Base-by-base conservation (phyloP, 2,113 vertebrate species). In the Hucho hucho region DNA sequence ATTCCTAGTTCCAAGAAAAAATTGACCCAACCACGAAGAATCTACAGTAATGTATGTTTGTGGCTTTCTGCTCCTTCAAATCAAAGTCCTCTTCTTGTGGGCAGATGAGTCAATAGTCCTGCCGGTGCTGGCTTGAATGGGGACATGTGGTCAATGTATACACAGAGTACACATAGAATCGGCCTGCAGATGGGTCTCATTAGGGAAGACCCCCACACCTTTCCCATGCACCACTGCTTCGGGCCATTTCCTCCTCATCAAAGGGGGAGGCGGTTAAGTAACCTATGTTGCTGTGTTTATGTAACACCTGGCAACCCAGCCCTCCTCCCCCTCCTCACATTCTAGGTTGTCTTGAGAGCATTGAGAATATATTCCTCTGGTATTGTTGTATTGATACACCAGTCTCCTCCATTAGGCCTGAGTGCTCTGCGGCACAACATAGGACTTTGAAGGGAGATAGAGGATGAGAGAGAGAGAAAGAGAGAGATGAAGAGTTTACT, bases 231-330 rank as follows among this genome's bases (percentile, higher is more conserved):
- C 25, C 11, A 11, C 25, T 58, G 71, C 67, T 68, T 70, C 49
- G 16, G 16, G 3, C 28, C 12, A 7, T 53, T 71, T 53, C 29
- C 22, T 66, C 58, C 11, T 65, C 56, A 7, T 66, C 25, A 3
- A 32, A 66, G 16, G 25, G 5, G 4, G 13, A 24, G 56, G 28
- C 12, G 64, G 75, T 85, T 79, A 78, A 73, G 69, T 66, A 82
- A 80, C 47, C 1, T 20, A 18, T 14, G 28, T 12, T 18, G 37
- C 9, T 43, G 37, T 43, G 9, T 43, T 83, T 74, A 79, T 61
- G 53, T 28, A 78, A 84, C 78, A 74, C 46, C 74, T 74, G 65
- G 76, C 49, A 72, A 64, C 49, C 26, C 28, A 26, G 20, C 58
- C 16, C 56, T 16, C 18, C 32, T 37, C 46, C n/a, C n/a, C 43